A percentile compares a stretch with the other conserved stretches of the same genome.
phyloP scores from a whole-genome alignment of 2,113 vertebrate species.

The Charina bottae region DNA sequence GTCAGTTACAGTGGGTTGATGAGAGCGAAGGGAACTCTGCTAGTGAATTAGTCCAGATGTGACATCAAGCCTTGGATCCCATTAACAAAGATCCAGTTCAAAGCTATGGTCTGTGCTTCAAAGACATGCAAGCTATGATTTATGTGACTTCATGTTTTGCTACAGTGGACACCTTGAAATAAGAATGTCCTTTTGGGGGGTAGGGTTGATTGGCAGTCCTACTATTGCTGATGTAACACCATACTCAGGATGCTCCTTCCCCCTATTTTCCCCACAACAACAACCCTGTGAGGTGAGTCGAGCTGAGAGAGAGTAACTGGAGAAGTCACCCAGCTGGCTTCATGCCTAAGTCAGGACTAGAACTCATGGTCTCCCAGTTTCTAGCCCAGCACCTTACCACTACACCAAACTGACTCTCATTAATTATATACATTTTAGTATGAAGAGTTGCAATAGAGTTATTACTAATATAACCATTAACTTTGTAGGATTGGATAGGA shows the following conservation, averaged over 20 bases:
- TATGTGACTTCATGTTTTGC: not conserved
- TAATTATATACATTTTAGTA: not conserved
- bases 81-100: not conserved
- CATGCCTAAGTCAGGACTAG: not conserved
- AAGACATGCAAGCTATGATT: not conserved
- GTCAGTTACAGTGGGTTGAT: not conserved
- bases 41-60: not conserved
- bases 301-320: not conserved
- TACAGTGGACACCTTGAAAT: not conserved
- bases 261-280: not conserved
- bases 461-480: not conserved
- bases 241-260: not conserved
- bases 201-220: not conserved
- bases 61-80: not conserved
- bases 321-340: not conserved
- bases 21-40: not conserved
- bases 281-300: not conserved
- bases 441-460: not conserved
- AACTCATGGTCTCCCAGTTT: not conserved
- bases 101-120: not conserved
- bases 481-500: no score
- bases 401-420: not conserved
- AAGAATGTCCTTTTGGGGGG: not conserved
- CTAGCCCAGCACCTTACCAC: not conserved
- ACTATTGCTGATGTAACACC: not conserved